These are phyloP conservation scores for Paraplagusia blochii DNA, from an alignment of 2,113 vertebrate species.

Conservation along the genomic window DNA sequence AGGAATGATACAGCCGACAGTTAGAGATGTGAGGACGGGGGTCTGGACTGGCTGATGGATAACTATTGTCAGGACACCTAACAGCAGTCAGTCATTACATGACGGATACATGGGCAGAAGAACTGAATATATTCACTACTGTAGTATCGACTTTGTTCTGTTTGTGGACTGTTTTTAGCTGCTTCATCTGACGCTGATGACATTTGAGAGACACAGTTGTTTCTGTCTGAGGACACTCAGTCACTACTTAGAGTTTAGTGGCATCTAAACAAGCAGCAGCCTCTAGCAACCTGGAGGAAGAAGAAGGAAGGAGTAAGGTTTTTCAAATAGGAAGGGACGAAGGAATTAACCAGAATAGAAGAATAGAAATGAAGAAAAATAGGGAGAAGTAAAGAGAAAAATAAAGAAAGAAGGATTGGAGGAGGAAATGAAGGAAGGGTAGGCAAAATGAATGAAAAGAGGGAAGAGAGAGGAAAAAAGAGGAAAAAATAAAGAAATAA, in stretches of 20 bases:
- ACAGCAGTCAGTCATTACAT: too few relatives aligned
- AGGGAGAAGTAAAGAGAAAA: too few relatives aligned
- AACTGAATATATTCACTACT: too few relatives aligned
- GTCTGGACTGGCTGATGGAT: too few relatives aligned
- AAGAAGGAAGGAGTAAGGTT: not conserved
- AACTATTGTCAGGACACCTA: too few relatives aligned
- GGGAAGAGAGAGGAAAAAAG: not conserved
- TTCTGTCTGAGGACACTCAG: constrained; percentile 30
- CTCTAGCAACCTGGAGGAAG: constrained; percentile 26
- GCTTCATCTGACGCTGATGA: not conserved
- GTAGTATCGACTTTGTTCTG: too few relatives aligned
- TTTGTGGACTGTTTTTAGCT: not conserved
- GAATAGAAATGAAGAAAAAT: too few relatives aligned
- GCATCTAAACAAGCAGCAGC: constrained; percentile 29
- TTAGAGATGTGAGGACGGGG: not conserved
- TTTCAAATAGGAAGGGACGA: not conserved
- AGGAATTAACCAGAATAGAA: not conserved
- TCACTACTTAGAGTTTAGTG: constrained; percentile 21
- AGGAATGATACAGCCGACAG: not conserved
- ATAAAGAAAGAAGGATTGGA: too few relatives aligned
- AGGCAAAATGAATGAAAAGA: not conserved
- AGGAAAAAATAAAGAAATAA: not conserved
- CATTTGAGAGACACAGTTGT: constrained; percentile 25
- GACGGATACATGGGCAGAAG: too few relatives aligned
- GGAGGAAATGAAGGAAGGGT: too few relatives aligned